Evolutionary conservation across 2,888 invertebrate genomes (phyloP).

Genomic region (Torymus tubicola): DNA sequence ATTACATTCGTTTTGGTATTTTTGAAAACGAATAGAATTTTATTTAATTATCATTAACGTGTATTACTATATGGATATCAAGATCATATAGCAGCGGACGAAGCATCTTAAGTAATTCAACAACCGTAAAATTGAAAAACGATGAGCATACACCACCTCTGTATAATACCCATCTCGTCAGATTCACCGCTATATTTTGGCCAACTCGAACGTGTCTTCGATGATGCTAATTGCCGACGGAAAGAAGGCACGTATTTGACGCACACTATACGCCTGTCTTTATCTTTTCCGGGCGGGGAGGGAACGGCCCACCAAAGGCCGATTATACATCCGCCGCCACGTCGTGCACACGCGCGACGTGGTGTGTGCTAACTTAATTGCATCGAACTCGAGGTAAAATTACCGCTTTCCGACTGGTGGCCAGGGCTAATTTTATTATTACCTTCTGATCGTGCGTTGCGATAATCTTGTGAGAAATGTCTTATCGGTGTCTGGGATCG

Average conservation of each 20-base stretch:
- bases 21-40: too few relatives aligned
- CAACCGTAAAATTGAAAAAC: too few relatives aligned
- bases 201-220: background rate
- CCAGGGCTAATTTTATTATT: conserved; percentile 42
- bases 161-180: too few relatives aligned
- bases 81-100: too few relatives aligned
- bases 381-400: conserved; percentile 39
- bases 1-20: too few relatives aligned
- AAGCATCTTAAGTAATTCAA: too few relatives aligned
- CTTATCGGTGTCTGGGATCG: conserved; percentile 17
- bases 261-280: background rate
- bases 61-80: too few relatives aligned
- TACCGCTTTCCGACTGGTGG: conserved; percentile 30
- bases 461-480: conserved; percentile 42
- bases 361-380: conserved; percentile 32
- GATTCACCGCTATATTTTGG: conserved; percentile 2
- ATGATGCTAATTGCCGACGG: conserved; percentile 20
- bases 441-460: conserved; percentile 16
- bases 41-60: too few relatives aligned
- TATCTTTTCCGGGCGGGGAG: conserved; percentile 35
- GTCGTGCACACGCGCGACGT: background rate
- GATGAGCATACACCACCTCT: too few relatives aligned
- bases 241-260: background rate
- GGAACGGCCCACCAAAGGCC: conserved; percentile 40
- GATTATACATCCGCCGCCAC: conserved; percentile 34